phyloP scores from a whole-genome alignment of 2,113 vertebrate genomes.

The Nipponia nippon region DNA sequence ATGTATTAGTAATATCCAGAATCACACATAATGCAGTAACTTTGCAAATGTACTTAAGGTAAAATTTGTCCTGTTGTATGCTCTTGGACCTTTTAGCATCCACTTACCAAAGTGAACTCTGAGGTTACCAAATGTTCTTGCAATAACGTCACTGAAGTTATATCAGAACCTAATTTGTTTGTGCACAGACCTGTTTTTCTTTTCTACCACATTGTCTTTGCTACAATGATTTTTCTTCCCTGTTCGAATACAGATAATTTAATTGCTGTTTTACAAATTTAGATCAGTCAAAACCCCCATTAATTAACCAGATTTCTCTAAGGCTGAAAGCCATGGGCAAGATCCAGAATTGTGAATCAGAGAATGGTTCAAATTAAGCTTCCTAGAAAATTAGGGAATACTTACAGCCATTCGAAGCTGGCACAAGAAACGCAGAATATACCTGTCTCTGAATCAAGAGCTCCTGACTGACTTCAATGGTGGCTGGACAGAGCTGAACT shows the following conservation, averaged over 20 bases:
- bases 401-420: background rate
- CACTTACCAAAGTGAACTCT: background rate
- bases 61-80: background rate
- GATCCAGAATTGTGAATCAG: background rate
- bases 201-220: background rate
- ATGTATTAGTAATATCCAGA: background rate
- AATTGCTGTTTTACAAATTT: background rate
- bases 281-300: background rate
- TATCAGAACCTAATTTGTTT: background rate
- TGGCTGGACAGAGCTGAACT: background rate
- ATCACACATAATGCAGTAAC: background rate
- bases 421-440: background rate
- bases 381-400: background rate
- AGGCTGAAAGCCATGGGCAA: background rate
- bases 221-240: background rate
- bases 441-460: background rate
- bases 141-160: background rate
- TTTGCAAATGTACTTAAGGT: background rate
- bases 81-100: background rate
- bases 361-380: background rate
- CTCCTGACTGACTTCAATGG: background rate
- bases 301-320: background rate
- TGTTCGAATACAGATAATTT: background rate
- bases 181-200: background rate
- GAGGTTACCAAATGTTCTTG: background rate